Conservation (phyloP, 1,140 invertebrate genomes). For the Gonioctena quinquepunctata region DNA sequence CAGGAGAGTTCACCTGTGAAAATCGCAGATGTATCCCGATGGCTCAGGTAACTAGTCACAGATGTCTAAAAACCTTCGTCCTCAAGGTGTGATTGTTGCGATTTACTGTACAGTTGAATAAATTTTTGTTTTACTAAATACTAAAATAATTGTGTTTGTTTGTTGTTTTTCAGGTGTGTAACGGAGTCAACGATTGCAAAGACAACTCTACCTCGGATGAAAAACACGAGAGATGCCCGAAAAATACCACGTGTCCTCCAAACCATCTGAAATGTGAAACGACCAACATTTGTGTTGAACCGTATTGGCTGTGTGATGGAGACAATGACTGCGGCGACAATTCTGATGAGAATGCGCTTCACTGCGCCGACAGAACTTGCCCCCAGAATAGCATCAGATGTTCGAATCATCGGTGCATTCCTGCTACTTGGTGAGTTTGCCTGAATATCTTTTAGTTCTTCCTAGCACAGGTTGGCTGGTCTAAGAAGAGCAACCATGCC, state of each 20-base stretch:
- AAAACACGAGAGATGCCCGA: slow-evolving; percentile 82
- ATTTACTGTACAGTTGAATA: neutral
- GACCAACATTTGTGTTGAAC: slow-evolving; percentile 93
- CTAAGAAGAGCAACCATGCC: no score
- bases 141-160: slow-evolving; percentile 19
- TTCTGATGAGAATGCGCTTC: slow-evolving; percentile 88
- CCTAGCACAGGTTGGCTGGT: no score
- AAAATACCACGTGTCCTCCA: slow-evolving; percentile 82
- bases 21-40: slow-evolving; percentile 89
- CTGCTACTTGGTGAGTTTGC: slow-evolving; percentile 83
- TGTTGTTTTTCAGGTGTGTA: slow-evolving; percentile 85
- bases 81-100: neutral
- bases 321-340: slow-evolving; percentile 96
- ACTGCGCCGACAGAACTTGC: slow-evolving; percentile 86
- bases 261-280: slow-evolving; percentile 90
- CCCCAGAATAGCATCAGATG: slow-evolving; percentile 89
- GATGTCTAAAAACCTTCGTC: neutral
- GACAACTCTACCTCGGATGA: slow-evolving; percentile 91
- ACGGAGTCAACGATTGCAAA: slow-evolving; percentile 93
- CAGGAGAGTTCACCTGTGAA: slow-evolving; percentile 92
- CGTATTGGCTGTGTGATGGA: slow-evolving; percentile 92
- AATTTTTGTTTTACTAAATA: neutral
- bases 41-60: slow-evolving; percentile 62
- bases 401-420: slow-evolving; percentile 84
- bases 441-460: no score